Evolutionary conservation across 2,888 invertebrate species (phyloP), one percentile per base, ranked within the genome.

Genomic region (Diadegma fenestrale): DNA sequence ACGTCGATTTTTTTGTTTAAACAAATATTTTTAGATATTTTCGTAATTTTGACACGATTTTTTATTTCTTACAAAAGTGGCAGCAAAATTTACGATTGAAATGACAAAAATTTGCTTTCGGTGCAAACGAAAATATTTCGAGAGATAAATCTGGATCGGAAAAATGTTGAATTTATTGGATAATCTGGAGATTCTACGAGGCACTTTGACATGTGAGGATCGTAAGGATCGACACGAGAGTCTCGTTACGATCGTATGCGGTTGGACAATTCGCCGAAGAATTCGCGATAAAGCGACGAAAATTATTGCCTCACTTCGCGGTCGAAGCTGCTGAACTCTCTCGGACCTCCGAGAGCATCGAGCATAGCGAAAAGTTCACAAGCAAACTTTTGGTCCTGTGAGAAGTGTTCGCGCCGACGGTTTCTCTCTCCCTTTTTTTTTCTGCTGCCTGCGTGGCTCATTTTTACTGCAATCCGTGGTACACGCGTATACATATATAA

Each of bases 261-360:
- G 86, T 88, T 88, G 86, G 87, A 87, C 89, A 87, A 87, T 91
- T 91, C 91, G 89, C 86, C 89, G 91, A 91, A 92, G 89, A 88
- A 82, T 85, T 88, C 88, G 86, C 92, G 90, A 92, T 93, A 93
- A 93, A 93, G 89, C 89, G 88, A 88, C 89, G 88, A 88, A 91
- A 92, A 90, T 92, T 93, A 93, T 91, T 92, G 90, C 92, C 88
- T 84, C 88, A 88, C 88, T 88, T 89, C 89, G 91, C 88, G 90
- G 91, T 90, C 89, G 88, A 87, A 88, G 87, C 88, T 41, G 64
- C 88, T 41, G 64, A 75, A 81, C 63, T 80, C 71, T 79, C 37
- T 19, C 48, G 54, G 14, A 43, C 43, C 63, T n/a, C 22, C 69
- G 41, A 22, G 22, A 45, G 66, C 37, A 10, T 1, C 37, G 10